Base-by-base conservation (phyloP, 2,797 vertebrate genomes). In the Sebastes ruberrimus region DNA sequence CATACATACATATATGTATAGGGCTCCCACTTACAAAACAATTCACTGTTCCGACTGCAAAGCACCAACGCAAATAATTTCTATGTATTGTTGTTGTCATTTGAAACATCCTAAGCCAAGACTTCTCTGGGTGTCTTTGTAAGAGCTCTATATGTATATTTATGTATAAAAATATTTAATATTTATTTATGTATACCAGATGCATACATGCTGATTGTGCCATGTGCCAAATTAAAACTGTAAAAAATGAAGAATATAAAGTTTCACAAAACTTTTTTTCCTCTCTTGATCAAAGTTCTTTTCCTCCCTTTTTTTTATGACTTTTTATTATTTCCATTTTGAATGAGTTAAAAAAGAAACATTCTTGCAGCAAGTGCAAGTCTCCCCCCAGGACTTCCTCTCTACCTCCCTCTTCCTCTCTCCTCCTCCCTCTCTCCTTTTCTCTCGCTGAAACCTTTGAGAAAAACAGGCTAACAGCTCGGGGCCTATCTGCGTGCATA, bases 131-230 rank as follows among this genome's bases (percentile, higher is more conserved):
- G 86, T 95, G 93, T 95, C 95, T 96, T 95, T 95, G 93, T 94
- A 94, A 90, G 87, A 96, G 95, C 95, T 96, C 95, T 96, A 96
- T 96, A 95, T 96, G 94, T 96, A 95, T 96, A 96, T 96, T 94
- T 96, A 96, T 96, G 96, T 96, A 95, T 94, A 94, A 94, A 52
- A 96, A 96, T 96, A 96, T 96, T 96, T 96, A 95, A 95, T 96
- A 96, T 96, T 96, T 96, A 96, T 96, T 96, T 96, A 96, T 96
- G 95, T 96, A 96, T 95, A 96, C 94, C 95, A 95, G 95, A 96
- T 95, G 95, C 95, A 96, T 96, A 96, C 94, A 95, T 95, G 95
- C 95, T 97, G 95, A 96, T 96, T 96, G 96, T 97, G 96, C 95
- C 96, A 96, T 96, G 96, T 97, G 96, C 96, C 95, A 96, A 97